Evolutionary conservation across 2,113 vertebrate genomes (phyloP).

Genomic region (Sphyrna mokarran): DNA sequence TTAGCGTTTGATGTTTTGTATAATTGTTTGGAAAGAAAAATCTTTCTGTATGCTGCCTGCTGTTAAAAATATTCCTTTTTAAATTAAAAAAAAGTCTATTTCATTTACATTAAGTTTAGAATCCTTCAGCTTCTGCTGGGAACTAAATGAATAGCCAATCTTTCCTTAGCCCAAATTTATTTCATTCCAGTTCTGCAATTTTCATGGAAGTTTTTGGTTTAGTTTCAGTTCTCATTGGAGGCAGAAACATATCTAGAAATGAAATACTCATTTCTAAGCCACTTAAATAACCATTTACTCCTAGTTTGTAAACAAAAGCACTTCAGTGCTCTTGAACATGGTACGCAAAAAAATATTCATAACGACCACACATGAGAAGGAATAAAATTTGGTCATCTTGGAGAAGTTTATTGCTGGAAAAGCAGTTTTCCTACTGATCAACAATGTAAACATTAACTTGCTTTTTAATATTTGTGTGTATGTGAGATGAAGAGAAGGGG

Average conservation of each 20-base stretch:
- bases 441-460: background rate
- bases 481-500: background rate
- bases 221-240: background rate
- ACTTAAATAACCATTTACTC: background rate
- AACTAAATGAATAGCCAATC: background rate
- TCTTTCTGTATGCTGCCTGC: background rate
- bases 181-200: background rate
- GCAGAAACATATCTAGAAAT: background rate
- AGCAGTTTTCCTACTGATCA: background rate
- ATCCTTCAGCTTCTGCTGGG: background rate
- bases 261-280: background rate
- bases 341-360: background rate
- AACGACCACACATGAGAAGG: background rate
- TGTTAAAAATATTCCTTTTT: background rate
- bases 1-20: background rate
- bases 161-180: background rate
- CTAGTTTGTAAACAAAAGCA: background rate
- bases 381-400: background rate
- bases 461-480: background rate
- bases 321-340: background rate
- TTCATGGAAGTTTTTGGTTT: background rate
- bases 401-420: background rate
- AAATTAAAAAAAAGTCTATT: background rate
- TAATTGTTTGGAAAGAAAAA: background rate
- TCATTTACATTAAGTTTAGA: background rate